Conservation (phyloP, 2,888 invertebrate genomes). For the Matsumyia berberina region DNA sequence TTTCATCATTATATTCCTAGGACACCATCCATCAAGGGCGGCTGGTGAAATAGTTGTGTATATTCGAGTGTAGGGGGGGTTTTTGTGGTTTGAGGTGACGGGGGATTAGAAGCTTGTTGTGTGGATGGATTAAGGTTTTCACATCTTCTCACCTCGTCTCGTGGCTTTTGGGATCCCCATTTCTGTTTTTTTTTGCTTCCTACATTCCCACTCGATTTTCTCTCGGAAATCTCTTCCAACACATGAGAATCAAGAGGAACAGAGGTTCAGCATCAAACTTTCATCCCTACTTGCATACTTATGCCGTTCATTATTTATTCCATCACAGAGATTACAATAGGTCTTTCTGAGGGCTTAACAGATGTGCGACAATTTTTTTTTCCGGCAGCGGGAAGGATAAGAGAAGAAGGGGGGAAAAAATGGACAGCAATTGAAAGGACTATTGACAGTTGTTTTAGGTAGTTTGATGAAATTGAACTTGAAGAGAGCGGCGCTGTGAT, state of each 20-base stretch:
- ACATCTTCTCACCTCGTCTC: conserved; percentile 66
- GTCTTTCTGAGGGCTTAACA: conserved; percentile 67
- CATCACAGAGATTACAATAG: conserved; percentile 73
- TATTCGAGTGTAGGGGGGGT: background rate
- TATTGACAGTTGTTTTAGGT: conserved; percentile 21
- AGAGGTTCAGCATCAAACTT: conserved; percentile 45
- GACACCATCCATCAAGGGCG: conserved; percentile 66
- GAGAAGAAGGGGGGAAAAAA: conserved; percentile 24
- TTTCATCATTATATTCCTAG: conserved; percentile 33
- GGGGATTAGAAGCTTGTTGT: conserved; percentile 73
- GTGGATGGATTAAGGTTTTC: conserved; percentile 67
- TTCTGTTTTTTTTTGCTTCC: conserved; percentile 1
- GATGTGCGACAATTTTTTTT: conserved; percentile 59
- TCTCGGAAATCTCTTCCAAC: conserved; percentile 67
- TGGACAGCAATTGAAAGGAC: conserved; percentile 34
- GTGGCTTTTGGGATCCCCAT: conserved; percentile 5
- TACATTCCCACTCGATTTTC: conserved; percentile 63
- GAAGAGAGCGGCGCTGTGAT: background rate
- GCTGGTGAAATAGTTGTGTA: conserved; percentile 19
- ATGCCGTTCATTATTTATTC: conserved; percentile 74
- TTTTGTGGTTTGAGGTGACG: conserved; percentile 47
- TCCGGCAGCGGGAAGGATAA: background rate
- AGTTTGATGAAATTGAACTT: conserved; percentile 14
- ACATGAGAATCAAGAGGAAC: conserved; percentile 48
- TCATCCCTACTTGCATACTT: conserved; percentile 61